phyloP scores from a whole-genome alignment of 2,113 vertebrate genomes.

The Atractosteus spatula region DNA sequence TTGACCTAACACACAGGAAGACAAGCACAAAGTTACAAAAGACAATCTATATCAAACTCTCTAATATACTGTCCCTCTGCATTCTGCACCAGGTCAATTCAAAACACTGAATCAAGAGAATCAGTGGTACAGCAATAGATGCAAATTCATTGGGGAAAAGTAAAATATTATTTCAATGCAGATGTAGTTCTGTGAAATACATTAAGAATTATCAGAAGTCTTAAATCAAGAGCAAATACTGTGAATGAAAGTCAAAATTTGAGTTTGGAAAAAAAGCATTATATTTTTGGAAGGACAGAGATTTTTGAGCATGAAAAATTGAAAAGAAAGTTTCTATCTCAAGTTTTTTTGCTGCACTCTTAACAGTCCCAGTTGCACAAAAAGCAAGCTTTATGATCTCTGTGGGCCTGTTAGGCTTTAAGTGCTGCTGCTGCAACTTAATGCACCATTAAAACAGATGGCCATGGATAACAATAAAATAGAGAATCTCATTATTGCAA shows the following conservation, averaged over 20 bases:
- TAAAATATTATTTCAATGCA: not conserved
- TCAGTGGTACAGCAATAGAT: not conserved
- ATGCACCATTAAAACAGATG: conserved; percentile 4
- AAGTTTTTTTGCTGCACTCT: not conserved
- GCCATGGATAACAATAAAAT: conserved; percentile 4
- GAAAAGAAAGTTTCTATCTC: not conserved
- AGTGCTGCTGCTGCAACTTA: not conserved
- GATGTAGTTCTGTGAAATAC: not conserved
- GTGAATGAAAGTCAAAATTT: no score
- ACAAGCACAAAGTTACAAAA: conserved; percentile 11
- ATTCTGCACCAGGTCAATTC: conserved; percentile 5
- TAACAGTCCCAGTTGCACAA: conserved; percentile 19
- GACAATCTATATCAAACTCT: not conserved
- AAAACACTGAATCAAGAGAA: conserved; percentile 1
- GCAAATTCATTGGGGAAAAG: not conserved
- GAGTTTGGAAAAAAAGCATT: no score
- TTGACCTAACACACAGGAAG: conserved; percentile 33
- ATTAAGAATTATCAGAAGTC: no score
- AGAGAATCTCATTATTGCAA: not conserved
- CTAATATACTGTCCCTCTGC: not conserved
- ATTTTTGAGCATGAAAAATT: not conserved
- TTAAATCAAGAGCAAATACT: no score
- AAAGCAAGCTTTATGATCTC: conserved; percentile 23
- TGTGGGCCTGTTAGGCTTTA: conserved; percentile 10
- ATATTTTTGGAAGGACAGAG: not conserved